Conservation (phyloP, 2,888 invertebrate genomes). For the Odontocolon sp. region DNA sequence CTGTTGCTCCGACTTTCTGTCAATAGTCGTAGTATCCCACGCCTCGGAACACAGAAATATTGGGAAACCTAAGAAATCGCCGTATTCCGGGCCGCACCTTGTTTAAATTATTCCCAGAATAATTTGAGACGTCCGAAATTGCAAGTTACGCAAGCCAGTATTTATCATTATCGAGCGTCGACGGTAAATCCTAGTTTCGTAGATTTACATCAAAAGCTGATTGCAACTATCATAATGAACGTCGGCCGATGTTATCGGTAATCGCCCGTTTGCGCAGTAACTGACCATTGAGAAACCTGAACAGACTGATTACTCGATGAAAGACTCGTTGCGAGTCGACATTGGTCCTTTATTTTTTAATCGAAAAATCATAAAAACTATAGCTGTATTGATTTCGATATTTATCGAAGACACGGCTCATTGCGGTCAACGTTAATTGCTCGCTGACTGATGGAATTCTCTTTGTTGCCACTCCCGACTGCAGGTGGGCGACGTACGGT, state of each 20-base stretch:
- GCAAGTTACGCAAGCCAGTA: neutral
- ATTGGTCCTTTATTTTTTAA: neutral
- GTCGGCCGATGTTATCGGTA: neutral
- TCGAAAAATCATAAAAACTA: neutral
- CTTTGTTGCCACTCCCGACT: conserved; percentile 54
- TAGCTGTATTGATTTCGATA: neutral
- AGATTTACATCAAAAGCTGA: too few species aligned
- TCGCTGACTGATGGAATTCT: conserved; percentile 30
- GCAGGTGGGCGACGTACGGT: conserved; percentile 16
- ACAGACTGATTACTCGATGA: neutral
- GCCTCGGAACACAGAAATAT: conserved; percentile 17
- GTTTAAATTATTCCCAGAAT: conserved; percentile 33
- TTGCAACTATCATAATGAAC: neutral
- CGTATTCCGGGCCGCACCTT: conserved; percentile 39
- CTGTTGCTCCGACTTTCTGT: conserved; percentile 18
- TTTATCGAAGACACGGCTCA: neutral
- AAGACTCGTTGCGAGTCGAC: too few species aligned
- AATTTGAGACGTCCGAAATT: conserved; percentile 25
- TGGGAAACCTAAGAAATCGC: conserved; percentile 42
- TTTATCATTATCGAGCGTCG: neutral
- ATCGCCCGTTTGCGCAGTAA: conserved; percentile 7
- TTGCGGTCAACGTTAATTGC: conserved; percentile 2
- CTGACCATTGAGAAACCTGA: conserved; percentile 7
- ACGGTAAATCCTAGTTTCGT: neutral
- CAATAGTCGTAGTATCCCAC: conserved; percentile 34